Evolutionary conservation across 2,113 vertebrate species (phyloP).

Genomic region (Otocyon megalotis): DNA sequence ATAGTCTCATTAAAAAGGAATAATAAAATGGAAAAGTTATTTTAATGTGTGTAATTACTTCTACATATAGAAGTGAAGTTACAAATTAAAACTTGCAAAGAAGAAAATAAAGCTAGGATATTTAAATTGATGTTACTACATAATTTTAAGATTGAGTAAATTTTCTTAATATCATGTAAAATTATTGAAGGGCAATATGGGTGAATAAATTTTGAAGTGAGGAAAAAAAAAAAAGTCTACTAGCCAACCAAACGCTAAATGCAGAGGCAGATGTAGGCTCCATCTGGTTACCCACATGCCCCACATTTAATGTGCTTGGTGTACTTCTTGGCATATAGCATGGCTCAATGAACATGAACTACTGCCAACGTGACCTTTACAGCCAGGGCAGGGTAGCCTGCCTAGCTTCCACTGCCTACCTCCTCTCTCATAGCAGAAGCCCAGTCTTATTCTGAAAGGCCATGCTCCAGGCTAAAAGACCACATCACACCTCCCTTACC

Average conservation of each 20-base stretch:
- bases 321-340: accelerated
- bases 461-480: not conserved
- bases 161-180: constrained; percentile 64
- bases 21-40: constrained; percentile 69
- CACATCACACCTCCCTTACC: not conserved
- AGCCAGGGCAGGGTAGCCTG: not conserved
- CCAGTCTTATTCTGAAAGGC: not conserved
- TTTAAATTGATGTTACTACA: constrained; percentile 57
- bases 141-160: constrained; percentile 66
- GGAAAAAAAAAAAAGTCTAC: not conserved
- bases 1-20: constrained; percentile 67
- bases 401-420: not conserved
- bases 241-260: not conserved
- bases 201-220: constrained; percentile 61
- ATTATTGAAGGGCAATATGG: constrained; percentile 35
- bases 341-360: not conserved
- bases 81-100: constrained; percentile 71
- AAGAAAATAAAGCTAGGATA: constrained; percentile 66
- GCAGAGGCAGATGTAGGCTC: too few species aligned
- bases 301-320: accelerated
- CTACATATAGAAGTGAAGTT: constrained; percentile 62
- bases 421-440: not conserved
- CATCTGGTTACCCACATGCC: not conserved
- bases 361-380: not conserved
- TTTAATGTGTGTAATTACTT: constrained; percentile 70